Evolutionary conservation across 2,888 invertebrate genomes (phyloP), one percentile per base, ranked within the genome.

Genomic region (Tinea semifulvella): DNA sequence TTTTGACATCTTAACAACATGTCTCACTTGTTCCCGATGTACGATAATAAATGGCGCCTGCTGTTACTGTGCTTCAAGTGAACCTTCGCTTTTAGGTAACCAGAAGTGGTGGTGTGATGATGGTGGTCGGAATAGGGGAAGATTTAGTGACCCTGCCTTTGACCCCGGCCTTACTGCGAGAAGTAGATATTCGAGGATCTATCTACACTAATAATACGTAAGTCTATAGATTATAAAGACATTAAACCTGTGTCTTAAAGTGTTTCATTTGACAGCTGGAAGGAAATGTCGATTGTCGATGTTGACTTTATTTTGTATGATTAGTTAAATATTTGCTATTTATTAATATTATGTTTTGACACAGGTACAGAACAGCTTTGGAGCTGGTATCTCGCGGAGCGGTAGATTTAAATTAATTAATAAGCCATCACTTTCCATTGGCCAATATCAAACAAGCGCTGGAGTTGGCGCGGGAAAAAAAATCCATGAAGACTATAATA

Each of bases 151-250:
- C 86, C 56, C 60, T 98, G 44, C 96, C 97, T 0, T 75, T 98
- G 25, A 84, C 90, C 1, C 85, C 87, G 58, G 92, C 95, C 1
- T 70, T 92, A 42, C 75, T 88, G 1, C 82, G 93, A 11, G 97
- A 98, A 75, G 89, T 98, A 2, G 96, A 97, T 66, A 89, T 98
- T 43, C 84, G 89, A 45, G 97, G 98, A 39, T 88, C 94, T 1
- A 96, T 92, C 65, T 85, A 97, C 62, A 96, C 97, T 59, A 89
- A 85, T 43, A 95, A 95, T 69, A 92, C 92, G 92, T 92, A 65
- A 59, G 65, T n/a, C n/a, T n/a, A n/a, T n/a, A n/a, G n/a, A n/a
- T n/a, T n/a, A n/a, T n/a, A n/a, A n/a, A n/a, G n/a, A n/a, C n/a
- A n/a, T n/a, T n/a, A n/a, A n/a, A n/a, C n/a, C n/a, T n/a, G n/a